Base-by-base conservation (phyloP, 2,888 invertebrate genomes). In the Sylvicola cinctus region DNA sequence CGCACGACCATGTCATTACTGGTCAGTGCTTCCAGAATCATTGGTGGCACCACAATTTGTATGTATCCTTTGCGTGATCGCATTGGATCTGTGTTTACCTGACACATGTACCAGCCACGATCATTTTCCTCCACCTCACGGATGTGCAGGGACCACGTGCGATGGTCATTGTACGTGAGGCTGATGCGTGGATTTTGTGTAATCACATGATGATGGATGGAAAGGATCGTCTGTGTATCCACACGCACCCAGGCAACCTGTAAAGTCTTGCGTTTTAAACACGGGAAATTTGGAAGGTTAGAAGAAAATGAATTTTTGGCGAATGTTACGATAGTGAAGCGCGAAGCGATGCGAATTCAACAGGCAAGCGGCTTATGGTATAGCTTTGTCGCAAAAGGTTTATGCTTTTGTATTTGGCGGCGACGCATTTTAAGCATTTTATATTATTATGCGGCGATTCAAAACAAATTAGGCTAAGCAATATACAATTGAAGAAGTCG, bases 41-140 rank as follows among this genome's bases (percentile, higher is more conserved):
- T 69, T 16, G 91, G 91, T 27, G 91, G 90, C 40, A 91, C 90
- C 91, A 65, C 84, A 43, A 88, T 85, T 65, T 87, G 84, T 23
- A 88, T 65, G 54, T 85, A 88, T 36, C 87, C 88, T 52, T 84
- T 80, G 36, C 80, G 68, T 39, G 80, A 81, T 43, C 84, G 67
- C 87, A 88, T 88, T n/a, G 87, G 88, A 58, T 87, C 84, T 2
- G 87, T 87, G 60, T 88, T 87, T 44, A 88, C 76, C 59, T 87
- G 85, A 52, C 85, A 85, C 85, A 85, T 85, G 50, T 70, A 87
- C 84, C 84, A 87, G 39, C 87, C 87, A 3, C 85, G 68, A 60
- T 87, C 87, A 30, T 72, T 69, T 54, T 87, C 85, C 51, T 84
- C 81, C 20, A 83, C 84, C 50, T 76, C 75, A 56, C 78, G 78